These are phyloP conservation scores for Dasysyrphus tricinctus DNA, from an alignment of 2,888 invertebrate species.

Conservation along the genomic window DNA sequence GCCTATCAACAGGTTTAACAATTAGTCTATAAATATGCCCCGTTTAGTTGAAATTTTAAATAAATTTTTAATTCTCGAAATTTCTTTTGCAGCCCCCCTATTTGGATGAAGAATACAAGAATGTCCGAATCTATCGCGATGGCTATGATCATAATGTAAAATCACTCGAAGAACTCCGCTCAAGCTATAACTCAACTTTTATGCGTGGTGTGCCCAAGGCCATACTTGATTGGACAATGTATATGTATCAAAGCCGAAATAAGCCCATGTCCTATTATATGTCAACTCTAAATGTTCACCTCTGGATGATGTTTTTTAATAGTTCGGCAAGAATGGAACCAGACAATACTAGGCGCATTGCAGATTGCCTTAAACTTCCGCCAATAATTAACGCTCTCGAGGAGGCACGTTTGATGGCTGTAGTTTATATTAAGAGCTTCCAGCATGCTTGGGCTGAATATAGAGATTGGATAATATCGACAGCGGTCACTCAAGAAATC, in stretches of 20 bases:
- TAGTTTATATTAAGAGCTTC: slow-evolving; percentile 81
- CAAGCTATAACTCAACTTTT: slow-evolving; percentile 78
- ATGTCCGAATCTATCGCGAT: slow-evolving; percentile 79
- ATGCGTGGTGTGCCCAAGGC: slow-evolving; percentile 79
- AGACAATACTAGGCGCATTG: slow-evolving; percentile 78
- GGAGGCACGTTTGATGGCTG: slow-evolving; percentile 80
- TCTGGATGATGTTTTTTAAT: slow-evolving; percentile 82
- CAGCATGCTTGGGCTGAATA: slow-evolving; percentile 80
- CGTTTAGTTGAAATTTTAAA: background rate
- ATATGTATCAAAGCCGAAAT: slow-evolving; percentile 80
- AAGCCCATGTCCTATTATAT: slow-evolving; percentile 82
- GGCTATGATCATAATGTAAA: slow-evolving; percentile 81
- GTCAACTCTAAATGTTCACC: slow-evolving; percentile 80
- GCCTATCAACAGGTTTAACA: too few relatives aligned
- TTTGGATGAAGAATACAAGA: slow-evolving; percentile 79
- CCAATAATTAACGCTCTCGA: slow-evolving; percentile 80
- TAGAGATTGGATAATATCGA: slow-evolving; percentile 78
- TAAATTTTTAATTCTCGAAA: background rate
- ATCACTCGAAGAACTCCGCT: slow-evolving; percentile 79
- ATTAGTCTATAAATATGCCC: too few relatives aligned
- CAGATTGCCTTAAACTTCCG: slow-evolving; percentile 80
- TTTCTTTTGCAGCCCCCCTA: slow-evolving; percentile 73
- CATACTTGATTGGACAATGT: slow-evolving; percentile 81
- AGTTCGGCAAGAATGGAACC: slow-evolving; percentile 79
- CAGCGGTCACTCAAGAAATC: slow-evolving; percentile 76